A percentile compares a stretch with the other conserved stretches of the same genome.
Conservation (phyloP, 2,113 vertebrate species). For the Jacana jacana region DNA sequence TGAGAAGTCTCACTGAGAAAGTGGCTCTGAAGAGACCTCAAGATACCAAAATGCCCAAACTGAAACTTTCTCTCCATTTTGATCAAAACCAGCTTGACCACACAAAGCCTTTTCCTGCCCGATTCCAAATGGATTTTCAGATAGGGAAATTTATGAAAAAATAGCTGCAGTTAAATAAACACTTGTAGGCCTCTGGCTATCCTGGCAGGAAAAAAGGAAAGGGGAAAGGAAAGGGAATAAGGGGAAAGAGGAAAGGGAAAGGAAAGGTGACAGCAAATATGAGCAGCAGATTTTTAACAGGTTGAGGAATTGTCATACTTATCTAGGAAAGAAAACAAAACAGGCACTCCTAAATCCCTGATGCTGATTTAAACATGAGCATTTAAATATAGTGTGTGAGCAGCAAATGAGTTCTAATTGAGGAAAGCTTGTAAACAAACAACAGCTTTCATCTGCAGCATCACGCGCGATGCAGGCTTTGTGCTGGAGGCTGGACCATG, state of each 20-base stretch:
- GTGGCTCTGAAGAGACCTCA: neutral
- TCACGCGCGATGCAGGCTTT: fast-evolving
- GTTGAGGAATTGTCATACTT: neutral
- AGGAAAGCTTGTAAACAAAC: constrained; percentile 54
- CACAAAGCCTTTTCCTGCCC: neutral
- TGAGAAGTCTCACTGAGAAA: neutral
- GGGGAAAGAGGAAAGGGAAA: neutral
- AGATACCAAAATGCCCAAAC: neutral
- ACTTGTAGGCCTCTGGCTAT: neutral
- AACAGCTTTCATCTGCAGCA: constrained; percentile 47
- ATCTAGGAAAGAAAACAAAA: constrained; percentile 34
- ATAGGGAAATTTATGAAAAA: neutral
- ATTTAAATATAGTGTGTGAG: constrained; percentile 45
- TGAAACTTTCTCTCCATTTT: neutral
- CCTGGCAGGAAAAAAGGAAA: neutral
- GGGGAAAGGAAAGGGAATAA: neutral
- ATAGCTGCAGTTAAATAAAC: constrained; percentile 13
- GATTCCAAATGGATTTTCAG: neutral
- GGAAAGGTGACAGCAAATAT: neutral
- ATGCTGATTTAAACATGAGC: neutral
- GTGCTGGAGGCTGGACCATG: neutral
- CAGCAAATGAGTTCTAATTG: constrained; percentile 53
- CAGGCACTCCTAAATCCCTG: constrained; percentile 31
- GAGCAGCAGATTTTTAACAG: constrained; percentile 45
- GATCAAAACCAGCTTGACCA: neutral